Evolutionary conservation across 92 coral and sea anemone genomes (phyloP), one percentile per base, ranked within the genome.

Genomic region (Parazoanthus darwini): DNA sequence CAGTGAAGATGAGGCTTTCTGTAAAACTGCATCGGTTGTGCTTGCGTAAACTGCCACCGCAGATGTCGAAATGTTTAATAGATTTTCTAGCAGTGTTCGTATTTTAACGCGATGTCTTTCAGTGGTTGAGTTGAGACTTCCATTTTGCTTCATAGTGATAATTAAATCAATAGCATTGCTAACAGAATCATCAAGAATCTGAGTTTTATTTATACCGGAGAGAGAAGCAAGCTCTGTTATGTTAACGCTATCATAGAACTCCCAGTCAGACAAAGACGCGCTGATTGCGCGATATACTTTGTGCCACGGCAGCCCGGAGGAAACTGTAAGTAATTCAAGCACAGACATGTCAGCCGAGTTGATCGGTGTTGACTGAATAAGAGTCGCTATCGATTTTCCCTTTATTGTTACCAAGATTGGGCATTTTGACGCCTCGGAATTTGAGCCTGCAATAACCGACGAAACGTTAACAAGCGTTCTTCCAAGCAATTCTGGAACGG

Each of bases 261-360:
- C 95, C 97, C 97, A 94, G 4, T 93, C 93, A 36, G 91, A 36
- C 33, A 93, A 86, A 3, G 86, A 73, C 2, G 91, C 74, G 86
- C 76, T 77, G 50, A 85, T 88, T 0, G 92, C 82, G 22, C 80
- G 48, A 37, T 73, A 88, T 13, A 89, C 92, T 66, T 76, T n/a
- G 67, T 88, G 93, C 97, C 97, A 94, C 7, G 86, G 58, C 20
- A 87, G 87, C 59, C 78, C 84, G 38, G 93, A 39, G 3, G 85
- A 90, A 33, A 29, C 42, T 16, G 90, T 77, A 1, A 94, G 89
- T 8, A 94, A 56, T 46, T 89, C 88, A 23, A 94, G 89, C 20
- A 91, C 83, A 56, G 95, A 89, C 84, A 74, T 89, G 3, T 46
- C 66, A 42, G 43, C 25, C 16, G 86, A 38, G 81, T 74, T 85